phyloP scores from a whole-genome alignment of 2,888 invertebrate species.

The Syrista parreyssii region DNA sequence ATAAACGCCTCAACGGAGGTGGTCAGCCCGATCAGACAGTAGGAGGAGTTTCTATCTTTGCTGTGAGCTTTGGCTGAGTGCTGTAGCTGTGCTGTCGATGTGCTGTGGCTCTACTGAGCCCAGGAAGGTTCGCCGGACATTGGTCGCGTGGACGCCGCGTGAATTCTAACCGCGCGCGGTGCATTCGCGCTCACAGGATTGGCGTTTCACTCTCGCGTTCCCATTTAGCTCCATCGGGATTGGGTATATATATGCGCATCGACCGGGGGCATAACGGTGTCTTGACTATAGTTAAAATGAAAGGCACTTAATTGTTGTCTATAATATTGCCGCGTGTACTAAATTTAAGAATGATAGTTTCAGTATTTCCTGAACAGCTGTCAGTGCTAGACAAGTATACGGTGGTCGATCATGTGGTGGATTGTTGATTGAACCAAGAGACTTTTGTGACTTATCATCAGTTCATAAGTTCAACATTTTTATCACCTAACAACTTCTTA shows the following conservation, averaged over 20 bases:
- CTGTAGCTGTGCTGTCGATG: too few species aligned
- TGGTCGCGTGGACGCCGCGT: conserved; percentile 12
- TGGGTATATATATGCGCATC: conserved; percentile 29
- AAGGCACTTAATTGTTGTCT: conserved; percentile 63
- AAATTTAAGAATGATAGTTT: conserved; percentile 62
- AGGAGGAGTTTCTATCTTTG: too few species aligned
- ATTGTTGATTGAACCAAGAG: conserved; percentile 32
- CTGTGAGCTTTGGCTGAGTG: too few species aligned
- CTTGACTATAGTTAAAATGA: conserved; percentile 64
- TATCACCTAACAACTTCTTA: too few species aligned
- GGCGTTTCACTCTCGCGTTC: conserved; percentile 64
- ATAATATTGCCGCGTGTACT: conserved; percentile 54
- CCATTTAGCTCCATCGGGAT: conserved; percentile 56
- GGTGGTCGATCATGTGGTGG: conserved; percentile 46
- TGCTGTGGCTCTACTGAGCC: too few species aligned
- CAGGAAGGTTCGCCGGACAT: background rate
- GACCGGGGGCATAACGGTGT: conserved; percentile 47
- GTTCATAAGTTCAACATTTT: too few species aligned
- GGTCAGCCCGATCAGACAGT: too few species aligned
- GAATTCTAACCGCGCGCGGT: conserved; percentile 35
- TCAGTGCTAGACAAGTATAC: conserved; percentile 61
- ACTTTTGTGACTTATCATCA: too few species aligned
- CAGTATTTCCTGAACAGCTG: conserved; percentile 66
- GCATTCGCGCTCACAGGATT: conserved; percentile 44
- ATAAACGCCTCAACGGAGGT: too few species aligned